These are phyloP conservation scores for Montipora cactus DNA, from an alignment of 64 coral and sea anemone species.

Conservation along the genomic window DNA sequence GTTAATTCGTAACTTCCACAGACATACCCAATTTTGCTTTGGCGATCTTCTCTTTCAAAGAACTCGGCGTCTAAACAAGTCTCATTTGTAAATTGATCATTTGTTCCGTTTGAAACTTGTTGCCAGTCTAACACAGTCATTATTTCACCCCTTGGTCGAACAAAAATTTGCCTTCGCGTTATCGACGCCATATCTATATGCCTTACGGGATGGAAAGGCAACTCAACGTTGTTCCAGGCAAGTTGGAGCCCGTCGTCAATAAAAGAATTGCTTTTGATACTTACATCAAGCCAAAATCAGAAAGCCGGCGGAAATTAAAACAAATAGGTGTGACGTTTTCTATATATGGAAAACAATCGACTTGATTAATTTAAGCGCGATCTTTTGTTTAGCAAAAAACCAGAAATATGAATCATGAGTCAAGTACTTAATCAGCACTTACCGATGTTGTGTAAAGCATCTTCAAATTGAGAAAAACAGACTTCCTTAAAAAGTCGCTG, in stretches of 20 bases:
- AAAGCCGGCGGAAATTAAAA: constrained; percentile 24
- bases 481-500: neutral
- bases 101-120: constrained; percentile 6
- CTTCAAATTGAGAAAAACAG: neutral
- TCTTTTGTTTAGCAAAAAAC: constrained; percentile 28
- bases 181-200: neutral
- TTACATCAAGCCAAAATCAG: neutral
- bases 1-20: constrained; percentile 42
- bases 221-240: neutral
- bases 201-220: neutral
- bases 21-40: neutral
- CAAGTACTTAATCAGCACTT: neutral
- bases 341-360: constrained; percentile 20
- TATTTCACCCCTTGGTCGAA: constrained; percentile 17
- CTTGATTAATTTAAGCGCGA: neutral
- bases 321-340: constrained; percentile 37
- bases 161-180: constrained; percentile 24
- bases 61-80: constrained; percentile 37
- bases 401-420: neutral
- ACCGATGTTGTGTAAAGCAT: neutral
- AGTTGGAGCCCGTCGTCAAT: neutral
- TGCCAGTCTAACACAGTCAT: constrained; percentile 31
- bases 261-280: neutral
- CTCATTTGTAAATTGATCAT: neutral
- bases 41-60: neutral